A percentile compares a stretch with the other conserved stretches of the same genome.
These are phyloP conservation scores for Phyllopteryx taeniolatus DNA, from an alignment of 2,113 vertebrate species.

Conservation along the genomic window DNA sequence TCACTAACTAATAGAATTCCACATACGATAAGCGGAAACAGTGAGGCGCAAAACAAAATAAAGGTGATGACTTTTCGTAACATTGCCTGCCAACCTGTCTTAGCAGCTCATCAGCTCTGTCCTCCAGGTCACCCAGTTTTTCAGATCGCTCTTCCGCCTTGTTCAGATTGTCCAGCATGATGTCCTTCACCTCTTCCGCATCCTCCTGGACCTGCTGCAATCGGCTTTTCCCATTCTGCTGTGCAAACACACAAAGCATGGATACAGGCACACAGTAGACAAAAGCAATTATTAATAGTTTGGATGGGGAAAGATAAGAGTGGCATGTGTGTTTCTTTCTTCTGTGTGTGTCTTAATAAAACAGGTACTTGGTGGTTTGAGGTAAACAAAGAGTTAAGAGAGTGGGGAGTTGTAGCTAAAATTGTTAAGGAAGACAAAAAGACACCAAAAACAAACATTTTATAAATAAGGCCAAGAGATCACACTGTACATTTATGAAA, in stretches of 20 bases:
- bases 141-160: conserved; percentile 64
- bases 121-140: conserved; percentile 71
- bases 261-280: neutral
- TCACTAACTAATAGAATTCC: conserved; percentile 11
- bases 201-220: conserved; percentile 66
- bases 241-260: conserved; percentile 6
- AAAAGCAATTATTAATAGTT: neutral
- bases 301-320: no score
- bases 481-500: no score
- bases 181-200: conserved; percentile 70
- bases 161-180: conserved; percentile 75
- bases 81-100: conserved; percentile 42
- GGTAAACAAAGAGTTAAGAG: no score
- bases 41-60: neutral
- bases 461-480: no score
- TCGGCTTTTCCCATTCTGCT: conserved; percentile 69
- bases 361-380: no score
- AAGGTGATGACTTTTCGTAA: neutral
- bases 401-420: no score
- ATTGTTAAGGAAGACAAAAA: no score
- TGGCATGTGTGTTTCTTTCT: no score
- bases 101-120: conserved; percentile 61
- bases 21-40: conserved; percentile 8
- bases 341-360: no score
- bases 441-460: no score